phyloP scores from a whole-genome alignment of 2,113 vertebrate species.

The Tautogolabrus adspersus region DNA sequence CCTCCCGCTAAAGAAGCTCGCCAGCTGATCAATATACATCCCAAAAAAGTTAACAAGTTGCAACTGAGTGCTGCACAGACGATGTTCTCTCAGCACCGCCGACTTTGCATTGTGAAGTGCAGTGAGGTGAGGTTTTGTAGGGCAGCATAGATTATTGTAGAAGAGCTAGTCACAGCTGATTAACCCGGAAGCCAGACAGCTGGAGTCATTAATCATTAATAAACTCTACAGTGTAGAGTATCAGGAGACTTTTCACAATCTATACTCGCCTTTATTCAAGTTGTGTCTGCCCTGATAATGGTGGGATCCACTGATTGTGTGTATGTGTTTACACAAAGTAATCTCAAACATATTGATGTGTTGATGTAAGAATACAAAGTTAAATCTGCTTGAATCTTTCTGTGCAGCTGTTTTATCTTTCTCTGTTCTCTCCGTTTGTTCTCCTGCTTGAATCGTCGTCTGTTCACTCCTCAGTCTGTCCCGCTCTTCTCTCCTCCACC shows the following conservation, averaged over 20 bases:
- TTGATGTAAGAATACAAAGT: background rate
- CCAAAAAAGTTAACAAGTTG: too few species aligned
- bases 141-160: background rate
- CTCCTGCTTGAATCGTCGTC: background rate
- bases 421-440: background rate
- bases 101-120: too few species aligned
- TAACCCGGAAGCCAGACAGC: slow-evolving; percentile 6
- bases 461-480: background rate
- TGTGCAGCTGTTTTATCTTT: background rate
- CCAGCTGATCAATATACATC: too few species aligned
- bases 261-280: background rate
- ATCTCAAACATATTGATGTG: background rate
- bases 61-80: too few species aligned
- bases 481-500: slow-evolving; percentile 5
- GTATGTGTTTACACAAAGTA: background rate
- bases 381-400: background rate
- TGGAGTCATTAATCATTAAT: slow-evolving; percentile 21
- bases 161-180: slow-evolving; percentile 11
- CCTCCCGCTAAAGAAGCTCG: too few species aligned
- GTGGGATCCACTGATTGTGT: background rate
- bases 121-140: background rate
- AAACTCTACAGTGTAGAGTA: background rate
- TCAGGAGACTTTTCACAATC: background rate
- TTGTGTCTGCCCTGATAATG: background rate
- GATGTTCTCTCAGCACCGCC: too few species aligned